These are phyloP conservation scores for Priocnemis perturbator DNA, from an alignment of 2,888 invertebrate species.

Conservation along the genomic window DNA sequence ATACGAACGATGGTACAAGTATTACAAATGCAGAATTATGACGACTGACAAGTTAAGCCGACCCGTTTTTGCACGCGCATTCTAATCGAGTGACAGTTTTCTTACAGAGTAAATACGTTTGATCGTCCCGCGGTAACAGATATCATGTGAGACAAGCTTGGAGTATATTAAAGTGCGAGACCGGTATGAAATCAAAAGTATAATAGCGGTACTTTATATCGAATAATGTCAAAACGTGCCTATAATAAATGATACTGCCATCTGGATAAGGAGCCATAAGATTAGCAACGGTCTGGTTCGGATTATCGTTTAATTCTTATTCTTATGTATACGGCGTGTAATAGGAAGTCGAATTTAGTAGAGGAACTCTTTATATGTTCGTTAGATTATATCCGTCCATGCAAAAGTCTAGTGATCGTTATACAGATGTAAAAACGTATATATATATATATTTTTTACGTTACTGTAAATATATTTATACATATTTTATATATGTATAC, in stretches of 20 bases:
- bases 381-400: conserved; percentile 47
- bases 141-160: no score
- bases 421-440: conserved; percentile 20
- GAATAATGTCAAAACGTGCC: conserved; percentile 3
- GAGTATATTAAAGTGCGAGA: no score
- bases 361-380: neutral
- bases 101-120: no score
- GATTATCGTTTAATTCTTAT: conserved; percentile 12
- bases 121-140: no score
- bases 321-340: neutral
- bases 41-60: no score
- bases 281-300: conserved; percentile 10
- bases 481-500: conserved; percentile 33
- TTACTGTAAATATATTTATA: conserved; percentile 38
- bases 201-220: no score
- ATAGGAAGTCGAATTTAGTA: no score
- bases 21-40: no score
- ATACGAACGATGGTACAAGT: no score
- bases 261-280: conserved; percentile 18
- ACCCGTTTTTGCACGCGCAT: no score
- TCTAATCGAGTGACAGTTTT: no score
- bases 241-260: conserved; percentile 16
- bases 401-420: conserved; percentile 34
- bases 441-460: conserved; percentile 28
- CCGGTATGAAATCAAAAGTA: no score